Base-by-base conservation (phyloP, 1,140 invertebrate species). In the Ostrea edulis region DNA sequence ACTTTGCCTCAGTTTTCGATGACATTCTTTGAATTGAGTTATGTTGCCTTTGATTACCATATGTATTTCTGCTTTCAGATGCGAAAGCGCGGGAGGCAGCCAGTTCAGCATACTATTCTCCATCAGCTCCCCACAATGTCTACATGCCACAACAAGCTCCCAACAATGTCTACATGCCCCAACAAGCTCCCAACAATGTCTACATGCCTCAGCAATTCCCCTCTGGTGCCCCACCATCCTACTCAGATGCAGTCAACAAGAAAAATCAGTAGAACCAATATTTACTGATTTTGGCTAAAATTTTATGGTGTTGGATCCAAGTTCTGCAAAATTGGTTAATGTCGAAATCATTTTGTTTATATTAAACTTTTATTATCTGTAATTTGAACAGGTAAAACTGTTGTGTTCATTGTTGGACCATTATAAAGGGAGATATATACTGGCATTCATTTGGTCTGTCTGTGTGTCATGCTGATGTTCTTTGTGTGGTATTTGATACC, bases 51-150 rank as follows among this genome's bases (percentile, higher is more conserved):
- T 44, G 35, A 44, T 44, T 44, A 44, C 35, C 35, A 44, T 5
- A 62, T 14, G 58, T 81, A 8, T 68, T 90, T 86, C 91, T 88
- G 82, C 82, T 91, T 91, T 89, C 95, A 97, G 97, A 97, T 96
- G 97, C 97, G 71, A 98, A 98, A 95, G 97, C 97, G 91, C 96
- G 97, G 29, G 97, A 98, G 95, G 97, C 97, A 91, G 97, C 97
- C 97, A 94, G 97, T 96, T 92, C 90, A 89, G 98, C 97, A 86
- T 98, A 97, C 95, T 98, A 97, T 93, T 97, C 98, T 96, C 97
- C 97, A 11, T 97, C 96, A 93, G 96, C 96, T 93, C 97, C 97
- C 9, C 97, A 97, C 92, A 97, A 97, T 93, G 97, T 97, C 85
- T 98, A 97, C 92, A 97, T 98, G 90, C 97, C 98, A 97, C 89